phyloP scores from a whole-genome alignment of 2,888 invertebrate genomes.

The Nipponacmea schrenckii region DNA sequence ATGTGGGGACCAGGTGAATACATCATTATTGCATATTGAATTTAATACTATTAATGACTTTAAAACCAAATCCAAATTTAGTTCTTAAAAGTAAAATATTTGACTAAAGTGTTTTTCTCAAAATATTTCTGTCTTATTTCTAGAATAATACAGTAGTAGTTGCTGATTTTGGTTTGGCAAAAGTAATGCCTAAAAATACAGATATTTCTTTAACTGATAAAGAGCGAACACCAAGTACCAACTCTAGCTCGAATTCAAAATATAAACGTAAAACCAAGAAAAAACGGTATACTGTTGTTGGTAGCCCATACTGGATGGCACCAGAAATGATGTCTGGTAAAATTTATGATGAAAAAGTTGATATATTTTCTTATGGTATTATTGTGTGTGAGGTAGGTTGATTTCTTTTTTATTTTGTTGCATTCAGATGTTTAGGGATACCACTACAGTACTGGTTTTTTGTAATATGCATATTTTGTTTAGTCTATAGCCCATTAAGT shows the following conservation, averaged over 20 bases:
- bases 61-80: no score
- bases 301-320: constrained; percentile 99
- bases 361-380: constrained; percentile 95
- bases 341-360: constrained; percentile 95
- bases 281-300: constrained; percentile 94
- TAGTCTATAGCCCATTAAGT: no score
- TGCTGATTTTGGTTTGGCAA: constrained; percentile 93
- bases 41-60: no score
- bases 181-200: constrained; percentile 69
- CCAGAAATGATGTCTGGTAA: constrained; percentile 98
- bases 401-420: background rate
- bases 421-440: no score
- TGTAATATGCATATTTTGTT: no score
- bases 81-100: no score
- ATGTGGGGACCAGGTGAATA: no score
- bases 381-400: constrained; percentile 86
- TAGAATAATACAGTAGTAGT: constrained; percentile 91
- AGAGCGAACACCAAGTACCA: constrained; percentile 25
- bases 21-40: no score
- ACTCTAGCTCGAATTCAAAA: constrained; percentile 24
- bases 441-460: no score
- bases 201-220: constrained; percentile 18
- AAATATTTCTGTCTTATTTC: constrained; percentile 31
- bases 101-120: no score
- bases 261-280: constrained; percentile 77